These are phyloP conservation scores for Andricus quercusramuli DNA, from an alignment of 2,888 invertebrate genomes.

Conservation along the genomic window DNA sequence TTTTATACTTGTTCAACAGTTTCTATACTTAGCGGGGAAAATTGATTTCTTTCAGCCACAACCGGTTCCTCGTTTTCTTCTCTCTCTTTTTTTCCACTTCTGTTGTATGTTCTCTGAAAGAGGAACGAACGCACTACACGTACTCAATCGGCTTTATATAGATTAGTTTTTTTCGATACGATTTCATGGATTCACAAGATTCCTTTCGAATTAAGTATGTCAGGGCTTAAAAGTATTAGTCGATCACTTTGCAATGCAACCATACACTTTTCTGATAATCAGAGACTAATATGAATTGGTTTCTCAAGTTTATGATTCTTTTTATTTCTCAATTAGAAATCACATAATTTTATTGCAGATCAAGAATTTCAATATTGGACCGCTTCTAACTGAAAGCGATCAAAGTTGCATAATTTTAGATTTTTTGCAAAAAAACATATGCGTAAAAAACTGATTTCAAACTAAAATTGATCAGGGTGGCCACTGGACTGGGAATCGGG, in stretches of 20 bases:
- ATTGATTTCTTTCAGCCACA: constrained; percentile 37
- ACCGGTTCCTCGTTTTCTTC: constrained; percentile 42
- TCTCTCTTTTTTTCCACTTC: constrained; percentile 26
- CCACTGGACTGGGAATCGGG: too few relatives aligned
- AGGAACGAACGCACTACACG: constrained; percentile 24
- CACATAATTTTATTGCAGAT: not conserved
- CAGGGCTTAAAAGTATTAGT: constrained; percentile 33
- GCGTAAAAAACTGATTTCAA: too few relatives aligned
- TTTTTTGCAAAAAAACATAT: too few relatives aligned
- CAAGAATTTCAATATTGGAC: too few relatives aligned
- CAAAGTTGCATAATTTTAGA: too few relatives aligned
- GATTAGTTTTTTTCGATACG: constrained; percentile 24
- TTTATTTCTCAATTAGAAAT: not conserved
- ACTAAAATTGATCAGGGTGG: too few relatives aligned
- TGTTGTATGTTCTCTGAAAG: constrained; percentile 23
- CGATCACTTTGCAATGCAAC: not conserved
- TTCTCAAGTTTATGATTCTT: not conserved
- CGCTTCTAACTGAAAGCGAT: too few relatives aligned
- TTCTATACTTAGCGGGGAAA: constrained; percentile 39
- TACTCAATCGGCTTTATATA: constrained; percentile 23
- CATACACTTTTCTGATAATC: not conserved
- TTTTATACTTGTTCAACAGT: constrained; percentile 34
- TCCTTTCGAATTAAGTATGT: constrained; percentile 39
- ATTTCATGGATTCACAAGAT: constrained; percentile 38
- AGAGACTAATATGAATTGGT: not conserved